Evolutionary conservation across 2,888 invertebrate genomes (phyloP).

Genomic region (Invenusta paracnida): DNA sequence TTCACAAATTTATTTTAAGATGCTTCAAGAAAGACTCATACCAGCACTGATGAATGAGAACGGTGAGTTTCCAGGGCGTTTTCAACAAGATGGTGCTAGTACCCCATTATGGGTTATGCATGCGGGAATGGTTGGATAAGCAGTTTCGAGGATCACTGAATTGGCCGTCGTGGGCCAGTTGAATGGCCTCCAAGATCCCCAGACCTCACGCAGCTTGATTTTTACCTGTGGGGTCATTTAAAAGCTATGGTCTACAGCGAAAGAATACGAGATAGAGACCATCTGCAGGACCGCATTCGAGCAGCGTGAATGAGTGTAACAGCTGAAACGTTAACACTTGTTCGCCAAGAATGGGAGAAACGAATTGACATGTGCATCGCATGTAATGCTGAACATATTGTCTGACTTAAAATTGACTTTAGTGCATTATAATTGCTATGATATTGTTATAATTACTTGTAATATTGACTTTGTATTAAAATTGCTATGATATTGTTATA

Average conservation of each 20-base stretch:
- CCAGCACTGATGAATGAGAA: slow-evolving; percentile 5
- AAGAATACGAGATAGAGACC: slow-evolving; percentile 13
- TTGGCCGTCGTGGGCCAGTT: slow-evolving; percentile 35
- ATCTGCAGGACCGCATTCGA: slow-evolving; percentile 21
- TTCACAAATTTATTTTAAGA: slow-evolving; percentile 11
- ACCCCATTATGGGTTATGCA: slow-evolving; percentile 30
- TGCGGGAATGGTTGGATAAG: slow-evolving; percentile 33
- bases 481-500: background rate
- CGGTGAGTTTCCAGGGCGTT: slow-evolving; percentile 13
- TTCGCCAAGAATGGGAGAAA: slow-evolving; percentile 15
- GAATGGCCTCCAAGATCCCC: slow-evolving; percentile 40
- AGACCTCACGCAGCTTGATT: slow-evolving; percentile 40
- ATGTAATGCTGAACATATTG: slow-evolving; percentile 5
- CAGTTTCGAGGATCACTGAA: slow-evolving; percentile 19
- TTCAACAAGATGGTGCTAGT: slow-evolving; percentile 37
- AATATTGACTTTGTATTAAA: slow-evolving; percentile 17
- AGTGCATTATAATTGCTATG: slow-evolving; percentile 6
- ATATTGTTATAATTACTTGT: background rate
- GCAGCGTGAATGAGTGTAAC: background rate
- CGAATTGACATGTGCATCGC: slow-evolving; percentile 9
- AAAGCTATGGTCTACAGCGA: slow-evolving; percentile 35
- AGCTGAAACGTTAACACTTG: slow-evolving; percentile 15
- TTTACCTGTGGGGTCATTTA: slow-evolving; percentile 39
- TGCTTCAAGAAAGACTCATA: slow-evolving; percentile 20
- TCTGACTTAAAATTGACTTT: slow-evolving; percentile 13